Evolutionary conservation across 1,140 invertebrate genomes (phyloP).

Genomic region (Caenorhabditis brenneri): DNA sequence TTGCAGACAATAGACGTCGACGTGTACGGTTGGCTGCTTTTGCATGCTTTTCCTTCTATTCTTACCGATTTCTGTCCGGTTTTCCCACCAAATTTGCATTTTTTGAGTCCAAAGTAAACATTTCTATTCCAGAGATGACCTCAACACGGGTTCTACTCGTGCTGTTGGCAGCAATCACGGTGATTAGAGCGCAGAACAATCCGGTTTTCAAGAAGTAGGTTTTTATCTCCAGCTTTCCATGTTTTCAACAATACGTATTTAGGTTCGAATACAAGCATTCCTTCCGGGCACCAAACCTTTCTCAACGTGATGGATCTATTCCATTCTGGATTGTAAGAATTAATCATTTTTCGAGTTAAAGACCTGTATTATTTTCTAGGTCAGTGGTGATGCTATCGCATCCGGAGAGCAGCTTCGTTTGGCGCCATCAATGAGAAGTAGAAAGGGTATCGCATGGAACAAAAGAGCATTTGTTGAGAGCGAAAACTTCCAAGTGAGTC

Average conservation of each 20-base stretch:
- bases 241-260: neutral
- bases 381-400: slow-evolving; percentile 94
- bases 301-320: slow-evolving; percentile 94
- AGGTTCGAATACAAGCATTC: slow-evolving; percentile 96
- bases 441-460: slow-evolving; percentile 85
- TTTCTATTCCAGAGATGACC: slow-evolving; percentile 68
- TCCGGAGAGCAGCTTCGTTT: slow-evolving; percentile 93
- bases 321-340: slow-evolving; percentile 97
- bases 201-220: slow-evolving; percentile 49
- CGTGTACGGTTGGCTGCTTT: neutral
- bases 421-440: slow-evolving; percentile 83
- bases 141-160: slow-evolving; percentile 35
- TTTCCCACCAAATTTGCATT: slow-evolving; percentile 30
- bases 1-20: neutral
- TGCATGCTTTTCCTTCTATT: neutral
- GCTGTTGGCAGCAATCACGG: neutral
- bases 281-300: slow-evolving; percentile 97
- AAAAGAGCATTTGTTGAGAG: slow-evolving; percentile 81
- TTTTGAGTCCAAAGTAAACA: neutral
- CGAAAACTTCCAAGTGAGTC: slow-evolving; percentile 80
- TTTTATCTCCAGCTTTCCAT: slow-evolving; percentile 76
- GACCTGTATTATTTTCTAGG: no score
- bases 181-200: slow-evolving; percentile 9
- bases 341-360: no score
- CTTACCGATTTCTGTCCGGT: neutral